Conservation (phyloP, 2,888 invertebrate species). For the Adelognathus sp. region DNA sequence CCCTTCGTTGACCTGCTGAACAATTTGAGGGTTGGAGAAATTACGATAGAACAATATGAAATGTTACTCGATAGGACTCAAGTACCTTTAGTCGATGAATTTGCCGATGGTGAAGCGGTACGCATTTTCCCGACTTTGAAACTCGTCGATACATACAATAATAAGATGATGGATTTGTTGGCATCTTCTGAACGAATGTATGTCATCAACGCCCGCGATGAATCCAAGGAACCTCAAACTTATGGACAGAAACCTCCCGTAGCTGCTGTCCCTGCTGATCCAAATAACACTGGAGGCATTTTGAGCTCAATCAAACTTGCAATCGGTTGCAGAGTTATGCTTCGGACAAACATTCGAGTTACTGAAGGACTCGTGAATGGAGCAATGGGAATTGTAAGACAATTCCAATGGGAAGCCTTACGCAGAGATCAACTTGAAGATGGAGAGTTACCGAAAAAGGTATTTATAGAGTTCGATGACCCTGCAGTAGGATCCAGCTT, state of each 20-base stretch:
- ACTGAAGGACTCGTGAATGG: constrained; percentile 45
- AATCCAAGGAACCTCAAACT: constrained; percentile 64
- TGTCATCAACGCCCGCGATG: constrained; percentile 62
- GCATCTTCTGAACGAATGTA: constrained; percentile 9
- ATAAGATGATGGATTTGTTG: constrained; percentile 48
- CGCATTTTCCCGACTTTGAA: constrained; percentile 66
- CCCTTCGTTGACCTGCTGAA: constrained; percentile 52
- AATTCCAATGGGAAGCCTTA: constrained; percentile 33
- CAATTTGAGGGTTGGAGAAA: constrained; percentile 47
- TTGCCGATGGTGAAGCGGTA: constrained; percentile 63
- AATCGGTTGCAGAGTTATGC: constrained; percentile 64
- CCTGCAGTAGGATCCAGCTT: not conserved
- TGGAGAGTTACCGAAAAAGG: constrained; percentile 37
- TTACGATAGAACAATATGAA: constrained; percentile 11
- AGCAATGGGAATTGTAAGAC: constrained; percentile 21
- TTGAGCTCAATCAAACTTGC: constrained; percentile 17
- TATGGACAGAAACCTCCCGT: constrained; percentile 61
- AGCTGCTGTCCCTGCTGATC: constrained; percentile 47
- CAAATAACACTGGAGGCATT: constrained; percentile 34
- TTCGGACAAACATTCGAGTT: constrained; percentile 65
- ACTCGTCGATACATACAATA: constrained; percentile 64
- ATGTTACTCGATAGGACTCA: constrained; percentile 36
- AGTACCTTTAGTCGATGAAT: constrained; percentile 59
- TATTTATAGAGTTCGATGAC: constrained; percentile 24
- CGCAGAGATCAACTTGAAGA: constrained; percentile 41